Evolutionary conservation across 92 coral and sea anemone genomes (phyloP).

Genomic region (Anthopleura xanthogrammica): DNA sequence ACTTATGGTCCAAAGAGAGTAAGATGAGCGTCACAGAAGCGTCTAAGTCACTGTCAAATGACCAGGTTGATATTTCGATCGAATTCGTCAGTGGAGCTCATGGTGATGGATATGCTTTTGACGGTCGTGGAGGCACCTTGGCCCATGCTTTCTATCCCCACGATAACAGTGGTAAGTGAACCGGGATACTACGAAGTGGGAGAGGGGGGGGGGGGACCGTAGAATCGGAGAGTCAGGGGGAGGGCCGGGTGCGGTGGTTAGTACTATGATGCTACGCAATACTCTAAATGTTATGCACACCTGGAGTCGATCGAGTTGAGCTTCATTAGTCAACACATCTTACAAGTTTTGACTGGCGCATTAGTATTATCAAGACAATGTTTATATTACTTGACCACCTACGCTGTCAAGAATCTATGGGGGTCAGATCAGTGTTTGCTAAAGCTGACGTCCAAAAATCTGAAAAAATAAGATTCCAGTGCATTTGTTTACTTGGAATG

Average conservation of each 20-base stretch:
- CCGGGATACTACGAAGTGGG: no score
- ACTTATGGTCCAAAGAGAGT: conserved; percentile 57
- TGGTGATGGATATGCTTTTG: conserved; percentile 64
- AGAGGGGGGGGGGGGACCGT: neutral
- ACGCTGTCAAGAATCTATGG: neutral
- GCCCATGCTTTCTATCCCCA: conserved; percentile 90
- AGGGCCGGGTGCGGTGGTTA: neutral
- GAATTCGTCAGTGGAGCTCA: conserved; percentile 50
- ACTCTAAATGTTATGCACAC: neutral
- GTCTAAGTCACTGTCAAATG: conserved; percentile 24
- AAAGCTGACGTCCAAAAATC: no score
- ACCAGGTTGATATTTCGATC: conserved; percentile 71
- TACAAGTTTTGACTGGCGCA: neutral
- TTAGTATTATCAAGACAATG: neutral
- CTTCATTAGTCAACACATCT: neutral
- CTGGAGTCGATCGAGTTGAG: neutral
- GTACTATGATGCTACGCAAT: neutral
- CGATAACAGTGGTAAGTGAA: conserved; percentile 47
- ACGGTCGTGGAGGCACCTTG: conserved; percentile 70
- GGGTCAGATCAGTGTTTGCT: no score
- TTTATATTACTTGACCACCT: neutral
- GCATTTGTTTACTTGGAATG: no score
- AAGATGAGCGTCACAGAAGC: conserved; percentile 54
- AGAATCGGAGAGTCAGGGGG: no score
- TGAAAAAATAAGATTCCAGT: no score